Conservation (phyloP, 2,113 vertebrate genomes). For the Setophaga kirtlandii region DNA sequence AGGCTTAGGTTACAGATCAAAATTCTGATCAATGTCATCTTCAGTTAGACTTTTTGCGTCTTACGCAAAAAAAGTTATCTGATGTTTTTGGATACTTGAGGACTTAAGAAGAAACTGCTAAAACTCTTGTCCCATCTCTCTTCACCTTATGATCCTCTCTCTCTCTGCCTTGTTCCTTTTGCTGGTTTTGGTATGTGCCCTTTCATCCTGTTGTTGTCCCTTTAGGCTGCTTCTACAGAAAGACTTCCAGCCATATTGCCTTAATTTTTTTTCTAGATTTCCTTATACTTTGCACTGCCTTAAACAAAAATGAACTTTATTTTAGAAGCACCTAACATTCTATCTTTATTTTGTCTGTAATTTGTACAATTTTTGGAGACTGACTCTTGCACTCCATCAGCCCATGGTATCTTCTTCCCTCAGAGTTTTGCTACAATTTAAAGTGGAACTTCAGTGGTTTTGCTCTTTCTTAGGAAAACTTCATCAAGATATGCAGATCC, state of each 20-base stretch:
- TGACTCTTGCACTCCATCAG: background rate
- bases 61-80: background rate
- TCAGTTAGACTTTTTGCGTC: background rate
- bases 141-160: background rate
- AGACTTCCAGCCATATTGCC: background rate
- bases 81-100: background rate
- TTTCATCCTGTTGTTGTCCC: background rate
- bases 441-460: background rate
- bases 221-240: background rate
- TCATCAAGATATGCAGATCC: background rate
- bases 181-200: background rate
- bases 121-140: background rate
- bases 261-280: background rate
- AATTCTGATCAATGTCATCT: background rate
- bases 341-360: background rate
- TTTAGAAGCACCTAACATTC: background rate
- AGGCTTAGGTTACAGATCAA: accelerated
- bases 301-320: background rate
- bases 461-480: background rate
- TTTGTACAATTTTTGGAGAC: background rate
- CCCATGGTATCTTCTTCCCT: background rate
- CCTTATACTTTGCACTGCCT: background rate
- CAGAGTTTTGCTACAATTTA: background rate
- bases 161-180: background rate
- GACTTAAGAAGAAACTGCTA: background rate